Percentiles rank a stretch among this genome's conserved stretches.
These are phyloP conservation scores for Spinus pinus DNA, from an alignment of 2,797 vertebrate genomes.

Conservation along the genomic window DNA sequence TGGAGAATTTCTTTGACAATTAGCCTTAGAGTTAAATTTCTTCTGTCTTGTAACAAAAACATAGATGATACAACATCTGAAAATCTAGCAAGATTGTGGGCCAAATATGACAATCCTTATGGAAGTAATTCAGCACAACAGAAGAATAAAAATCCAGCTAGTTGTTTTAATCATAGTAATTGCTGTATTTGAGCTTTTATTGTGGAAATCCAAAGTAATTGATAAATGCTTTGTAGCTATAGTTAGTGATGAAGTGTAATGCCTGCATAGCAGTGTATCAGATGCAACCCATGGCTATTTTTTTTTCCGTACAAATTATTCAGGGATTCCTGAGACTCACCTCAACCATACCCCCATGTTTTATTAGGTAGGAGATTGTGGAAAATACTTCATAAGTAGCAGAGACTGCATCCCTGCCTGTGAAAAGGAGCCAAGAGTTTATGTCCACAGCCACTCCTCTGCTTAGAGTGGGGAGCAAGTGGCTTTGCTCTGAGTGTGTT, in stretches of 20 bases:
- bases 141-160: not conserved
- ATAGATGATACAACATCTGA: not conserved
- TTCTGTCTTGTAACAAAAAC: not conserved
- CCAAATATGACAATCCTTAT: not conserved
- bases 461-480: not conserved
- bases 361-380: not conserved
- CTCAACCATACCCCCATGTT: not conserved
- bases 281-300: not conserved
- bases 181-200: not conserved
- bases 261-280: not conserved
- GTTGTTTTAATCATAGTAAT: not conserved
- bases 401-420: not conserved
- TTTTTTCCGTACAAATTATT: not conserved
- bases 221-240: not conserved
- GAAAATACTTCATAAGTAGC: not conserved
- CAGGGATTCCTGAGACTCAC: not conserved
- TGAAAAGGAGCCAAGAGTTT: not conserved
- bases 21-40: not conserved
- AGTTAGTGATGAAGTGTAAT: not conserved
- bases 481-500: not conserved
- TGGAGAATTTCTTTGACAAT: not conserved
- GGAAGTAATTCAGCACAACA: not conserved
- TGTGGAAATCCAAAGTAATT: not conserved
- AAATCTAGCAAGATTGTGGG: not conserved
- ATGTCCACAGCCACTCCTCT: not conserved